phyloP scores from a whole-genome alignment of 2,113 vertebrate species.

The Tychaedon coryphoeus region DNA sequence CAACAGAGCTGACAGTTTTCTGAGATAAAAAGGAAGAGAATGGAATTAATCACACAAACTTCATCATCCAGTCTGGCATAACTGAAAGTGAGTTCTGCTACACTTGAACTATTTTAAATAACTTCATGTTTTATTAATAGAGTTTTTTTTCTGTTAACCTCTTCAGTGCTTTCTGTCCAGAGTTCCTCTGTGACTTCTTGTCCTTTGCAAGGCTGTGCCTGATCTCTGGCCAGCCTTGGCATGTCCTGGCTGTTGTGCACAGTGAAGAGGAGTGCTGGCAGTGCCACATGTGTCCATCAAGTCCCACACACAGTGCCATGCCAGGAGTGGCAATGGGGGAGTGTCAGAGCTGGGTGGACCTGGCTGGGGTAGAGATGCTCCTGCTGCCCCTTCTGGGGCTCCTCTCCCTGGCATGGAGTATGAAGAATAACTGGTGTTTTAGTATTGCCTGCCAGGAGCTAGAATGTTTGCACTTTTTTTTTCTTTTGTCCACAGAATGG shows the following conservation, averaged over 20 bases:
- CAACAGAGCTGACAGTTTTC: slow-evolving; percentile 64
- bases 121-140: slow-evolving; percentile 51
- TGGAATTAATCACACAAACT: slow-evolving; percentile 62
- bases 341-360: neutral
- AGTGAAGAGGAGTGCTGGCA: neutral
- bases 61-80: slow-evolving; percentile 65
- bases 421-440: neutral
- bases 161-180: neutral
- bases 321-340: accelerated
- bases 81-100: slow-evolving; percentile 38
- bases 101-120: slow-evolving; percentile 48
- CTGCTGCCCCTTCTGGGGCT: neutral
- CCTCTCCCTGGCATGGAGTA: accelerated
- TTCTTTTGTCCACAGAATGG: neutral
- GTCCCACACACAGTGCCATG: accelerated
- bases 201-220: neutral
- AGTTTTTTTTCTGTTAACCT: slow-evolving; percentile 9
- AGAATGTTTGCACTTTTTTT: neutral
- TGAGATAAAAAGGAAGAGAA: slow-evolving; percentile 60
- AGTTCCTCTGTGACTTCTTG: neutral
- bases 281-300: accelerated
- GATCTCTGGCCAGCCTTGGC: neutral
- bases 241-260: neutral
- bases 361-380: neutral
- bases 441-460: neutral